phyloP scores from a whole-genome alignment of 2,113 vertebrate genomes.

The Nanorana parkeri region DNA sequence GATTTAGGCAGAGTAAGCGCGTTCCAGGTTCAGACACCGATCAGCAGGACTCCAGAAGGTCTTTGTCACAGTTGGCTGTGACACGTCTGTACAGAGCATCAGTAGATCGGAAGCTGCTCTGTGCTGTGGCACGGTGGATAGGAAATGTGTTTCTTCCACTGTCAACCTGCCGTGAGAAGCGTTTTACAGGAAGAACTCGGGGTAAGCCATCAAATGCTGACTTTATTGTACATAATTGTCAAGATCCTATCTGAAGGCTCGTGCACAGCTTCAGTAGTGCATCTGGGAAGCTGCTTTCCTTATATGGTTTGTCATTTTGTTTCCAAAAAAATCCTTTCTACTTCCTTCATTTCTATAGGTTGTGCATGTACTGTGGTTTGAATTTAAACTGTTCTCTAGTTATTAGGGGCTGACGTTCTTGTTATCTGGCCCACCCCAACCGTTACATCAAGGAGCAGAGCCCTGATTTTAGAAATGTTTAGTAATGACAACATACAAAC shows the following conservation, averaged over 20 bases:
- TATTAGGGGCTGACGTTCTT: too few relatives aligned
- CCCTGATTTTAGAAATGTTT: too few relatives aligned
- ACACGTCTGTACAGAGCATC: conserved; percentile 33
- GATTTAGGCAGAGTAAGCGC: too few relatives aligned
- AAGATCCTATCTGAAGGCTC: too few relatives aligned
- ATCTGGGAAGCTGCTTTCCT: not conserved
- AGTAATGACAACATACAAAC: too few relatives aligned
- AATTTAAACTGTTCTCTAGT: too few relatives aligned
- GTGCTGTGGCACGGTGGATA: conserved; percentile 83
- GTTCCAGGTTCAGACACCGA: not conserved
- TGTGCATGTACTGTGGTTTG: too few relatives aligned
- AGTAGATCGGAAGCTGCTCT: conserved; percentile 71
- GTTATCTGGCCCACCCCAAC: too few relatives aligned
- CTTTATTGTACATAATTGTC: not conserved
- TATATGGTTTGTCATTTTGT: not conserved
- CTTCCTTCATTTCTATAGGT: too few relatives aligned
- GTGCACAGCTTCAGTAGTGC: not conserved
- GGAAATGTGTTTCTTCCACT: conserved; percentile 74
- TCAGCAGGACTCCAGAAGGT: not conserved
- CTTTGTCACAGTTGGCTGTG: not conserved
- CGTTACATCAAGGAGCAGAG: too few relatives aligned
- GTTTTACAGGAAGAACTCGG: conserved; percentile 55
- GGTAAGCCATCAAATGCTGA: conserved; percentile 63
- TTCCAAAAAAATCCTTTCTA: too few relatives aligned
- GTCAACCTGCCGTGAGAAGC: not conserved